These are phyloP conservation scores for Peromyscus maniculatus DNA, from an alignment of 2,113 vertebrate species.

Conservation along the genomic window DNA sequence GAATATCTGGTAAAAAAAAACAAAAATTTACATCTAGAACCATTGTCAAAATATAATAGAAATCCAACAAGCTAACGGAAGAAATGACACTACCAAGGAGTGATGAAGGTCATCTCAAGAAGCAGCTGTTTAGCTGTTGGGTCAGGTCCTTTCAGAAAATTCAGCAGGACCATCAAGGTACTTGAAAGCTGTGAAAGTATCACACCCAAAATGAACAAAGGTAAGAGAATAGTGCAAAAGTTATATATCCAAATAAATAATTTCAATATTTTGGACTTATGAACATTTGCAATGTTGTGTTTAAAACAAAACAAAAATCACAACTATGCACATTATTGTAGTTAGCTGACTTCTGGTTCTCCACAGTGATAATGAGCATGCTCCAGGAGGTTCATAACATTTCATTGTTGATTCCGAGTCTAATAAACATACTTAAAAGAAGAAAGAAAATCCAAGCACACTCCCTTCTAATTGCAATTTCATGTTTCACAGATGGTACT, in stretches of 20 bases:
- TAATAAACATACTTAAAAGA: not conserved
- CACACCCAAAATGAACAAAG: not conserved
- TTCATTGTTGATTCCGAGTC: not conserved
- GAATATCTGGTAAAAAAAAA: not conserved
- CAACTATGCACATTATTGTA: not conserved
- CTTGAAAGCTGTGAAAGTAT: not conserved
- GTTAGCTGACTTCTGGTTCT: not conserved
- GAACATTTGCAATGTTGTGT: not conserved
- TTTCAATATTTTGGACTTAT: not conserved
- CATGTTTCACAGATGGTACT: not conserved
- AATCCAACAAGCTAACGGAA: not conserved
- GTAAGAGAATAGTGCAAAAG: not conserved
- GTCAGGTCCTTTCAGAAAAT: not conserved
- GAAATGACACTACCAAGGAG: not conserved
- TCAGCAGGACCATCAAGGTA: not conserved
- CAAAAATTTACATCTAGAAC: not conserved
- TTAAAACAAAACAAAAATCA: not conserved
- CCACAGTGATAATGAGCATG: not conserved
- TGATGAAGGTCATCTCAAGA: not conserved
- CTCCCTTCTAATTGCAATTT: not conserved
- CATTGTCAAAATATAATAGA: not conserved
- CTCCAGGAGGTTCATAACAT: not conserved
- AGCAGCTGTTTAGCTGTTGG: not conserved
- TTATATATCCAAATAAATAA: not conserved
- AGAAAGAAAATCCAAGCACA: not conserved